These are phyloP conservation scores for Acropternis orthonyx DNA, from an alignment of 2,797 vertebrate species.

Conservation along the genomic window DNA sequence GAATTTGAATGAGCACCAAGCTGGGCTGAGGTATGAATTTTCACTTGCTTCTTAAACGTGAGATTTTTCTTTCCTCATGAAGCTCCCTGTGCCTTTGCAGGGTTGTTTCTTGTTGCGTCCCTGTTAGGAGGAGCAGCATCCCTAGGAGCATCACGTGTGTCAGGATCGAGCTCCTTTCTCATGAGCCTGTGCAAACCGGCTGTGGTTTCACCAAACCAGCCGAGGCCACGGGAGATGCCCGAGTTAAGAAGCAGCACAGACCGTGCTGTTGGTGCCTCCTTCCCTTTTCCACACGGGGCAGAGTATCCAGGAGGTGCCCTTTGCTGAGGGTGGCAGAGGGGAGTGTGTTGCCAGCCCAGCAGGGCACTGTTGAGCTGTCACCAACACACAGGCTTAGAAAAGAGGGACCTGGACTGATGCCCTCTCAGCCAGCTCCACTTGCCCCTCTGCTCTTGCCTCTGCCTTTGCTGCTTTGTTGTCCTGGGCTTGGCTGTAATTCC, in stretches of 20 bases:
- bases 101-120: background rate
- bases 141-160: background rate
- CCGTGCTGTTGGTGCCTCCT: background rate
- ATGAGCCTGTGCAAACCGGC: background rate
- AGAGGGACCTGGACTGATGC: background rate
- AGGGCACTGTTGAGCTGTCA: background rate
- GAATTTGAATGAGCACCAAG: background rate
- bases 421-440: slow-evolving; percentile 14
- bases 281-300: background rate
- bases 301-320: background rate
- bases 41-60: background rate
- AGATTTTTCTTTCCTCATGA: background rate
- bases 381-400: background rate
- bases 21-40: background rate
- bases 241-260: rapidly evolving
- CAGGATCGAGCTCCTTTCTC: background rate
- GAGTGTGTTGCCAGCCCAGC: background rate
- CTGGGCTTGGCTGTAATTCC: slow-evolving; percentile 42
- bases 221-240: background rate
- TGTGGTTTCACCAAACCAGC: background rate
- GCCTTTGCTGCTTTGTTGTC: slow-evolving; percentile 51
- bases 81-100: background rate
- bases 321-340: background rate
- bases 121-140: background rate
- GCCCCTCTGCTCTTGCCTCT: background rate